Evolutionary conservation across 2,797 vertebrate genomes (phyloP), one percentile per base, ranked within the genome.

Genomic region (Uromys caudimaculatus): DNA sequence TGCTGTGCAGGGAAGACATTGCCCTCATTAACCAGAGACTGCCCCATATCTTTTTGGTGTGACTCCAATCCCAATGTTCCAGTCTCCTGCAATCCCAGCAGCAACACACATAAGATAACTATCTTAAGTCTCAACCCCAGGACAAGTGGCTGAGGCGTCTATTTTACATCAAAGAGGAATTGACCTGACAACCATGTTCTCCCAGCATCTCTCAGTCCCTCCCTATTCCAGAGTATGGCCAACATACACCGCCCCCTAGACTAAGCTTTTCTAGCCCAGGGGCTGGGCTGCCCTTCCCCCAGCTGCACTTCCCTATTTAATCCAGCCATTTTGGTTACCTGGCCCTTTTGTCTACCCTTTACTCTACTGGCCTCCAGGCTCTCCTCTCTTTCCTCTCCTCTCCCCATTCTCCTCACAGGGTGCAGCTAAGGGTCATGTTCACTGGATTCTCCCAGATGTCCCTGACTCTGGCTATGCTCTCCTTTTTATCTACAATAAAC

Each of bases 1-100:
- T 54, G 29, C 62, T 89, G n/a, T 78, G 27, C 47, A 6, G 32
- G 67, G 82, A 94, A 95, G 94, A 56, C 69, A 44, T 3, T 90
- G 64, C 8, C 47, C 56, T 92, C 87, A 58, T 94, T 88, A 96
- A 56, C 73, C 84, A 95, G 71, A 95, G 41, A 76, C 27, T 82
- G 89, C 6, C 67, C 76, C 38, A 52, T 91, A 86, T 93, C 83
- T n/a, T 87, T 91, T 92, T 86, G 82, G 52, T 95, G 76, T 92
- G 50, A 77, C 56, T 93, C 85, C 21, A n/a, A 94, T 73, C 52
- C 76, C 58, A 87, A 41, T 19, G 41, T 89, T 92, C 85, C 83
- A 41, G 87, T 82, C 71, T 79, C 58, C 73, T 78, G 6, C 23
- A 91, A 44, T 73, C 52, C n/a, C 35, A 75, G 38, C 50, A 78